Base-by-base conservation (phyloP, 2,888 invertebrate species). In the Ashinkailepas kermadecensis region DNA sequence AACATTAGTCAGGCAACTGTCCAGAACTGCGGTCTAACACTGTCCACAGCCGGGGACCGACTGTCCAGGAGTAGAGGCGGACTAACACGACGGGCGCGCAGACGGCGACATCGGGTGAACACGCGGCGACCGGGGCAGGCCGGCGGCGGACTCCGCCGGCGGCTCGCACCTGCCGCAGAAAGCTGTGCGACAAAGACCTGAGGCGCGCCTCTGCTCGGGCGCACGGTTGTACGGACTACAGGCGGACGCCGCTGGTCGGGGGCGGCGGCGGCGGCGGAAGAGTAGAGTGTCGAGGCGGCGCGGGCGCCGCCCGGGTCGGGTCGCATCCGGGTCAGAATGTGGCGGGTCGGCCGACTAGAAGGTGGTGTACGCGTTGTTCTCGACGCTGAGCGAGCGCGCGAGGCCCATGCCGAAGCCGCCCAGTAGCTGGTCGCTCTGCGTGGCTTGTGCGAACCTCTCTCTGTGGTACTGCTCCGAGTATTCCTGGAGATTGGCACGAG, bases 391-490 rank as follows among this genome's bases (percentile, higher is more conserved):
- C 11, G 78, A 62, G 13, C 79, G 79, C 18, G 65, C 80, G 21
- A 81, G 65, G 9, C 13, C 81, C 70, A 81, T 70, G n/a, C 82
- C 82, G 62, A 81, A 81, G 82, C 82, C 81, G 65, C 78, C 67
- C 11, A 81, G 81, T 7, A 82, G 78, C 21, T 39, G 65, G 6
- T 78, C 10, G 9, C 81, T 81, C 54, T 80, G 80, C 18, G 81
- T 82, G 54, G 82, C 81, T 11, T 23, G 23, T 23, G 67, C 64
- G 21, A 25, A 54, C 78, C 78, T 58, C 54, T 80, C 81, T 0
- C 59, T 56, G 80, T 83, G 83, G 81, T 83, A 83, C 1, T 21
- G 1, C 56, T 80, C n/a, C 81, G 81, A 81, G 80, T 83, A 83
- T 56, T 83, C 83, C 82, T 83, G 83, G 13, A 13, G 10, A 64